phyloP scores from a whole-genome alignment of 2,113 vertebrate genomes.

The Donacobius atricapilla region DNA sequence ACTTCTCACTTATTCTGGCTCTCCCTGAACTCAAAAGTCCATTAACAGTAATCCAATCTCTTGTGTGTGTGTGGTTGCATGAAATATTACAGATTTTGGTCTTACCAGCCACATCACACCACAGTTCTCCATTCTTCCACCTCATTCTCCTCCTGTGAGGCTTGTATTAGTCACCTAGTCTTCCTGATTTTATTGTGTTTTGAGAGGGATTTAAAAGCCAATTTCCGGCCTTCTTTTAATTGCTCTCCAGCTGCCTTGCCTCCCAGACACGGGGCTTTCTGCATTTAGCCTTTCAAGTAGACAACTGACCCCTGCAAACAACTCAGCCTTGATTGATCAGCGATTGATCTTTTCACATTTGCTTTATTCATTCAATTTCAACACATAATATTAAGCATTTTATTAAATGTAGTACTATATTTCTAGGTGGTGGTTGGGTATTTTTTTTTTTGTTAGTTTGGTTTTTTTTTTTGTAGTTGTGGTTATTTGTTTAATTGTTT shows the following conservation, averaged over 20 bases:
- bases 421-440: background rate
- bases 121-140: background rate
- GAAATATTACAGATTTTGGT: background rate
- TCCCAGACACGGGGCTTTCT: background rate
- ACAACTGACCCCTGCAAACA: background rate
- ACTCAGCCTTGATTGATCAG: background rate
- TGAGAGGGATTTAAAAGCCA: background rate
- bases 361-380: background rate
- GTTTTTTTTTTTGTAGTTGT: background rate
- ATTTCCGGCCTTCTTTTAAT: background rate
- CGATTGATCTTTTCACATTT: background rate
- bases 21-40: background rate
- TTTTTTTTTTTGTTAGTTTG: background rate
- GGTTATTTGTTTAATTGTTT: background rate
- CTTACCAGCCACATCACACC: background rate
- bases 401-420: background rate
- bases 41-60: background rate
- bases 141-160: background rate
- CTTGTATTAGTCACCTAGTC: background rate
- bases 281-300: background rate
- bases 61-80: background rate
- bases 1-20: background rate
- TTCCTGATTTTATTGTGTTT: background rate
- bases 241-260: background rate
- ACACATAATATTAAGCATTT: background rate